These are phyloP conservation scores for Gortyna flavago DNA, from an alignment of 2,888 invertebrate genomes.

Conservation along the genomic window DNA sequence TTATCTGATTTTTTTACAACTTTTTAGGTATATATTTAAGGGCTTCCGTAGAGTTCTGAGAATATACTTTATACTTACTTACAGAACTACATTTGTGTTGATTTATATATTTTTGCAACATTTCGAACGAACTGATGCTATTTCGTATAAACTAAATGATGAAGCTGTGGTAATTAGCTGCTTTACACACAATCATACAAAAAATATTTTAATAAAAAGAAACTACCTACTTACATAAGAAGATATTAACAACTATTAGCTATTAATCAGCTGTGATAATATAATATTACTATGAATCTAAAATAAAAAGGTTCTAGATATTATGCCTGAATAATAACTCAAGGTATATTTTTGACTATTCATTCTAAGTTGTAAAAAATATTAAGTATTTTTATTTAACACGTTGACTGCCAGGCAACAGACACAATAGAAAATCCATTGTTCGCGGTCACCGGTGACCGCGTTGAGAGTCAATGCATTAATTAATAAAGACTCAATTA, in stretches of 20 bases:
- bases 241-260: not conserved
- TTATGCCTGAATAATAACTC: not conserved
- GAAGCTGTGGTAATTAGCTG: constrained; percentile 24
- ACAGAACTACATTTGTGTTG: not conserved
- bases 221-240: not conserved
- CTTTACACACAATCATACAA: constrained; percentile 12
- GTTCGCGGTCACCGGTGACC: too few relatives aligned
- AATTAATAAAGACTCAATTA: not conserved
- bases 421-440: too few relatives aligned
- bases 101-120: not conserved
- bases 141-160: constrained; percentile 24
- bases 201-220: not conserved
- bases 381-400: not conserved
- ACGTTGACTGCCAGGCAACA: too few relatives aligned
- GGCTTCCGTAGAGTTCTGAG: not conserved
- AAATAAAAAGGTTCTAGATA: not conserved
- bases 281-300: constrained; percentile 11
- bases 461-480: too few relatives aligned
- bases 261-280: not conserved
- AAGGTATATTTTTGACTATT: not conserved
- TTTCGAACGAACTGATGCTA: constrained; percentile 2
- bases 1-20: not conserved
- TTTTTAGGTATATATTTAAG: constrained; percentile 1
- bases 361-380: not conserved
- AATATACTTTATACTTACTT: constrained; percentile 2